Percentiles rank a stretch among this genome's conserved stretches.
These are phyloP conservation scores for Ornithorhynchus anatinus DNA, from an alignment of 2,113 vertebrate species.

Conservation along the genomic window DNA sequence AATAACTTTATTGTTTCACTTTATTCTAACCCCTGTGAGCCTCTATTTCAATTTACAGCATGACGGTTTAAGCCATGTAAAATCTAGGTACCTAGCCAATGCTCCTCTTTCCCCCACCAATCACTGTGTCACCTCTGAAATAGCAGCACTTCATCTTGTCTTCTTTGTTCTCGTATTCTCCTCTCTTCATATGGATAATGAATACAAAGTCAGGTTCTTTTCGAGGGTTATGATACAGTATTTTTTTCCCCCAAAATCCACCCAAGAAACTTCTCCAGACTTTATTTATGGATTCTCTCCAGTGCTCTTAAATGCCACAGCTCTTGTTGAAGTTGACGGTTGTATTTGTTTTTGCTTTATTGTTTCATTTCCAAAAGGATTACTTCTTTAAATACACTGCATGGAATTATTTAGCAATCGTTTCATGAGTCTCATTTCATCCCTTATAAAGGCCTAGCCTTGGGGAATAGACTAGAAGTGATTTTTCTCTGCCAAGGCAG, in stretches of 20 bases:
- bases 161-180: neutral
- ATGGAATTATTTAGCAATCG: neutral
- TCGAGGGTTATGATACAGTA: neutral
- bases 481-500: no score
- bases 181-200: neutral
- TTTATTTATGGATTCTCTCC: neutral
- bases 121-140: neutral
- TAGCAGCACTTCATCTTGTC: neutral
- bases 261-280: neutral
- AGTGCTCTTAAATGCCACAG: neutral
- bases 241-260: neutral
- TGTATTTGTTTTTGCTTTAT: no score
- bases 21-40: slow-evolving; percentile 1
- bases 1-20: slow-evolving; percentile 2
- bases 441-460: no score
- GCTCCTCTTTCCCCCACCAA: neutral
- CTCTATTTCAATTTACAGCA: slow-evolving; percentile 11
- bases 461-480: no score
- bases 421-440: no score
- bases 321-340: neutral
- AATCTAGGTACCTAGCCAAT: neutral
- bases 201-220: neutral
- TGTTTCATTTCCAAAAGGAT: no score
- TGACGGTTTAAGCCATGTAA: neutral
- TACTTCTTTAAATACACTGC: neutral